Conservation (phyloP, 2,797 vertebrate species). For the Clarias fuscus region DNA sequence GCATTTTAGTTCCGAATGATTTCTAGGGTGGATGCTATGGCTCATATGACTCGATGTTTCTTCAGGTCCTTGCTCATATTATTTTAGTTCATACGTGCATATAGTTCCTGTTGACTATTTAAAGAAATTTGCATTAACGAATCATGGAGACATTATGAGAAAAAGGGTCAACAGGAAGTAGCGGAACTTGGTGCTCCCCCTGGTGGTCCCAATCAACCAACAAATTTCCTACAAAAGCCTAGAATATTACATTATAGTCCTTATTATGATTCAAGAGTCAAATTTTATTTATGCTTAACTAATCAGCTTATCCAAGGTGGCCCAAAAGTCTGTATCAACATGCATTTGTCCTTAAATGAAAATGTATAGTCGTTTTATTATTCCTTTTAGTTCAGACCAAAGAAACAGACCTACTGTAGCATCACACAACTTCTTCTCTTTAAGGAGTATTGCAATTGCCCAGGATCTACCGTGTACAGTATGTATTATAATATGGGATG, state of each 20-base stretch:
- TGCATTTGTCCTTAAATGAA: too few relatives aligned
- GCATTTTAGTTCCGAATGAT: not conserved
- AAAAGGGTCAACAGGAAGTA: not conserved
- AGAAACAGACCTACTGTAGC: too few relatives aligned
- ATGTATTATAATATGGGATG: too few relatives aligned
- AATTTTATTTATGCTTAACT: not conserved
- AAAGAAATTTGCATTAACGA: not conserved
- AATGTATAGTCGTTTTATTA: too few relatives aligned
- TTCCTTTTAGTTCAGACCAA: too few relatives aligned
- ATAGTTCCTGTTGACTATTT: not conserved
- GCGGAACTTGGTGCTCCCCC: not conserved
- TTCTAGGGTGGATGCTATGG: not conserved
- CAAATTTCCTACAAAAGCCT: not conserved
- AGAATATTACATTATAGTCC: too few relatives aligned
- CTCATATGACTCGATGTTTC: not conserved
- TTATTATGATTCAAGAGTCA: too few relatives aligned
- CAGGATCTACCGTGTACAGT: too few relatives aligned
- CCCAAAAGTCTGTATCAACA: too few relatives aligned
- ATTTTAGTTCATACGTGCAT: not conserved
- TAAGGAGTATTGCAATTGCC: too few relatives aligned
- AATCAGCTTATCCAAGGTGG: not conserved
- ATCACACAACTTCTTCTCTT: too few relatives aligned
- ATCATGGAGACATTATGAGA: not conserved
- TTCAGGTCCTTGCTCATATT: not conserved
- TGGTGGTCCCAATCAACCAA: not conserved